Percentiles rank a stretch among this genome's conserved stretches.
Evolutionary conservation across 2,113 vertebrate genomes (phyloP).

Genomic region (Prochilodus magdalenae): DNA sequence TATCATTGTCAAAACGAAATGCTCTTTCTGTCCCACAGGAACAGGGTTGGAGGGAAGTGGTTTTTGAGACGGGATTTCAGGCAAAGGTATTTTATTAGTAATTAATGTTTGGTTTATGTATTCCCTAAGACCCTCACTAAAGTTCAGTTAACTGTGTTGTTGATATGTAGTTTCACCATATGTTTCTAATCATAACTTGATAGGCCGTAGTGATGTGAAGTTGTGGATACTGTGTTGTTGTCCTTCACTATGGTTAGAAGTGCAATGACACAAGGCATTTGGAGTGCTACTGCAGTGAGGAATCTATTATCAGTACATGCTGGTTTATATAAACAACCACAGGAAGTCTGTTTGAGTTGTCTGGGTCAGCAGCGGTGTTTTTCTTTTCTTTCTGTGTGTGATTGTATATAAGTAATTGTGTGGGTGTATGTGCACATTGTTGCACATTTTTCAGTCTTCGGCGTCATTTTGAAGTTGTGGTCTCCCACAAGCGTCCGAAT

Average conservation of each 20-base stretch:
- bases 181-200: conserved; percentile 33
- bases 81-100: conserved; percentile 82
- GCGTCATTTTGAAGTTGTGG: conserved; percentile 8
- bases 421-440: not conserved
- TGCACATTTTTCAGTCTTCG: conserved; percentile 33
- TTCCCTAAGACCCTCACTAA: not conserved
- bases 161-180: conserved; percentile 3
- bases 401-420: not conserved
- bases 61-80: conserved; percentile 93
- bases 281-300: conserved; percentile 27
- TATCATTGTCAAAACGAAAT: conserved; percentile 33
- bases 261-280: not conserved
- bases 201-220: not conserved
- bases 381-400: not conserved
- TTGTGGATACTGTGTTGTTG: not conserved
- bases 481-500: conserved; percentile 17
- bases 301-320: conserved; percentile 36
- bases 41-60: conserved; percentile 91
- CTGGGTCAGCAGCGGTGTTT: conserved; percentile 1
- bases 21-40: conserved; percentile 81
- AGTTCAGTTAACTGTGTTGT: not conserved
- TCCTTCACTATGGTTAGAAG: conserved; percentile 1
- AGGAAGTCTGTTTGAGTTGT: conserved; percentile 30
- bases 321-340: conserved; percentile 42
- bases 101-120: conserved; percentile 26